phyloP scores from a whole-genome alignment of 2,113 vertebrate genomes.

The Calidris pugnax region DNA sequence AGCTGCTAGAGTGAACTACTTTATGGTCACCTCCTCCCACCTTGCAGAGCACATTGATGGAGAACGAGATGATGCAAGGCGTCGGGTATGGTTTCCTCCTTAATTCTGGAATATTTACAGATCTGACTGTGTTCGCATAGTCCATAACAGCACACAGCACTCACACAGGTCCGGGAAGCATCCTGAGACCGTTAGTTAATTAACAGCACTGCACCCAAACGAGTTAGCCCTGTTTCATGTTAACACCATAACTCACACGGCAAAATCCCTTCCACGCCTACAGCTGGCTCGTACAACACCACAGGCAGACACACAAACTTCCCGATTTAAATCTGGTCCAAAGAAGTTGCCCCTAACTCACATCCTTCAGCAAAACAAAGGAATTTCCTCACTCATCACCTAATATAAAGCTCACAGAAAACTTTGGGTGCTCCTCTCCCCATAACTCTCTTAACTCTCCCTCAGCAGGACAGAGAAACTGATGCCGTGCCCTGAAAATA shows the following conservation, averaged over 20 bases:
- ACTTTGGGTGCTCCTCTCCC: not conserved
- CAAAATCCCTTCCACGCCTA: not conserved
- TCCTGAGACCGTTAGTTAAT: accelerated
- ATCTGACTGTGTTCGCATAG: not conserved
- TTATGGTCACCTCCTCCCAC: not conserved
- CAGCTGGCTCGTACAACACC: accelerated
- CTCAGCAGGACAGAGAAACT: not conserved
- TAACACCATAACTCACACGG: not conserved
- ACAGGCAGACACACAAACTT: not conserved
- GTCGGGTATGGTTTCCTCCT: not conserved
- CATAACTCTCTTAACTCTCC: accelerated
- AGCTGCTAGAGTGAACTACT: not conserved
- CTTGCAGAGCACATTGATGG: not conserved
- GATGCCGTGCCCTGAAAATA: not conserved
- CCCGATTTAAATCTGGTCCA: not conserved
- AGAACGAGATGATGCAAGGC: not conserved
- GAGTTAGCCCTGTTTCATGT: not conserved
- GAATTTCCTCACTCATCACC: not conserved
- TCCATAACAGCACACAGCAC: not conserved
- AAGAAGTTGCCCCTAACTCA: accelerated
- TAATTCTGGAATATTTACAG: not conserved
- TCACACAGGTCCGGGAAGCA: not conserved
- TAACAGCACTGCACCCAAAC: accelerated
- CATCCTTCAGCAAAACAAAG: accelerated
- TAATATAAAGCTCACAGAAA: not conserved